Evolutionary conservation across 2,888 invertebrate species (phyloP).

Genomic region (Watsonalla cultraria): DNA sequence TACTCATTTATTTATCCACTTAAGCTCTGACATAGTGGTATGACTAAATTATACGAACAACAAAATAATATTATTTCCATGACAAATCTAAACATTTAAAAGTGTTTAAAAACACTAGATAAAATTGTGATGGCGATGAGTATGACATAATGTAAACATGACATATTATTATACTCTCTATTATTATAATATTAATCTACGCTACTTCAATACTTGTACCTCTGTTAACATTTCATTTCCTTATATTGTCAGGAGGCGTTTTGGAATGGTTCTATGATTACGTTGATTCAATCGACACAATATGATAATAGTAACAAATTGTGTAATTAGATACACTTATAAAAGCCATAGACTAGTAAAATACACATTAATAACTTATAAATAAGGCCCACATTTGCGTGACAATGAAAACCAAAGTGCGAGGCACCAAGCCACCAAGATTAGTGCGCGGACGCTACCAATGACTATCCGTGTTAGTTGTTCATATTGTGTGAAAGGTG

Average conservation of each 20-base stretch:
- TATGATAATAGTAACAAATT: constrained; percentile 30
- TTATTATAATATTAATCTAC: constrained; percentile 38
- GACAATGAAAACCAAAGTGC: constrained; percentile 22
- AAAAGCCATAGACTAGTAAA: constrained; percentile 43
- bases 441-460: constrained; percentile 21
- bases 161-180: constrained; percentile 26
- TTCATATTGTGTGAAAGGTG: constrained; percentile 13
- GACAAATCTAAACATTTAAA: constrained; percentile 5
- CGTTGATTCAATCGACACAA: constrained; percentile 38
- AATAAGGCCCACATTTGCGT: constrained; percentile 27
- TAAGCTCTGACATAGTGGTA: constrained; percentile 50
- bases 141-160: constrained; percentile 30
- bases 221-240: constrained; percentile 36
- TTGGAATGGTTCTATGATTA: constrained; percentile 23
- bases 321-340: constrained; percentile 32
- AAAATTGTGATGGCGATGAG: constrained; percentile 18
- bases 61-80: constrained; percentile 21
- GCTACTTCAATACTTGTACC: constrained; percentile 55
- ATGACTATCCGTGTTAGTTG: constrained; percentile 11
- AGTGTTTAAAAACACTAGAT: constrained; percentile 11
- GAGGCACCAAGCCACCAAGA: constrained; percentile 40
- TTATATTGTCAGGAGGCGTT: constrained; percentile 49
- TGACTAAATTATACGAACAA: constrained; percentile 47
- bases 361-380: constrained; percentile 37
- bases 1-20: constrained; percentile 66